Conservation (phyloP, 2,113 vertebrate species). For the Equus przewalskii region DNA sequence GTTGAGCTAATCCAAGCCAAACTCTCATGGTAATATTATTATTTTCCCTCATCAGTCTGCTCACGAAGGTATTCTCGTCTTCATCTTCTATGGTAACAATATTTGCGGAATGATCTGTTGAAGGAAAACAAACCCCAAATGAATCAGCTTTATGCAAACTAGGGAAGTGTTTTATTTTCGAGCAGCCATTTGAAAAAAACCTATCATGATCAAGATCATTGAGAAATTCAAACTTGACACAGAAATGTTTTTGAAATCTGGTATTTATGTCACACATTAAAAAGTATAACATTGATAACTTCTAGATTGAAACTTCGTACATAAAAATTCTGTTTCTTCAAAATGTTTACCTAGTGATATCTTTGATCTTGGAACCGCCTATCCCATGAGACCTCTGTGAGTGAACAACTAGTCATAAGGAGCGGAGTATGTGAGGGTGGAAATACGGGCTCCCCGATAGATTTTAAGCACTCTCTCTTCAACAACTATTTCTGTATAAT, state of each 20-base stretch:
- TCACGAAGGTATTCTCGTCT: slow-evolving; percentile 96
- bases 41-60: slow-evolving; percentile 88
- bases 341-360: slow-evolving; percentile 12
- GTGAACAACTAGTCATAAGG: background rate
- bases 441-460: background rate
- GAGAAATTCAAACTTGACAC: slow-evolving; percentile 44
- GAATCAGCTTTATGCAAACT: slow-evolving; percentile 32
- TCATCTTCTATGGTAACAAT: slow-evolving; percentile 92
- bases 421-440: background rate
- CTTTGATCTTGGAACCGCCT: slow-evolving; percentile 4
- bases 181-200: background rate
- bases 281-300: background rate
- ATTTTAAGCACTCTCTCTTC: slow-evolving; percentile 24
- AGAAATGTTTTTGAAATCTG: background rate
- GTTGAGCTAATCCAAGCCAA: slow-evolving; percentile 92
- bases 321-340: background rate
- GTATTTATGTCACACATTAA: background rate
- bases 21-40: slow-evolving; percentile 92
- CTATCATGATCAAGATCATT: slow-evolving; percentile 22
- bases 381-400: background rate
- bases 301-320: slow-evolving; percentile 22
- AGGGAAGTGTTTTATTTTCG: slow-evolving; percentile 23
- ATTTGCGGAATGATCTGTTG: slow-evolving; percentile 90
- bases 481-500: background rate
- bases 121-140: slow-evolving; percentile 63